phyloP scores from a whole-genome alignment of 2,888 invertebrate species.

The Meteorus colon region DNA sequence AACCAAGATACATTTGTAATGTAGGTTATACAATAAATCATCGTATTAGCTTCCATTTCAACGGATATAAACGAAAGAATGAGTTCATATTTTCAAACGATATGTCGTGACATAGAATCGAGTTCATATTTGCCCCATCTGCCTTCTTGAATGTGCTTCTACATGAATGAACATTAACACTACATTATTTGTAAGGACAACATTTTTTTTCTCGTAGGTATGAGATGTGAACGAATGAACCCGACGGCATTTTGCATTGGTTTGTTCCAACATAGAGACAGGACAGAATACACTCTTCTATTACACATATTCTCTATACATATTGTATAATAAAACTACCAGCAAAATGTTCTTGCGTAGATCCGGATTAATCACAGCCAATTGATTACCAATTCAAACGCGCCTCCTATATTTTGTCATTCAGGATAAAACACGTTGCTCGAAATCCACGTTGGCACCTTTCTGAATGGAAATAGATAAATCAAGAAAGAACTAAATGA shows the following conservation, averaged over 20 bases:
- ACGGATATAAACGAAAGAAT: constrained; percentile 58
- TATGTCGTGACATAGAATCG: constrained; percentile 58
- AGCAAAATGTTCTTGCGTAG: constrained; percentile 51
- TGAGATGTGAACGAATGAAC: constrained; percentile 41
- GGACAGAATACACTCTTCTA: neutral
- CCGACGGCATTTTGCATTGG: constrained; percentile 41
- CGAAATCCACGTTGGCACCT: constrained; percentile 10
- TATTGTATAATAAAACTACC: constrained; percentile 32
- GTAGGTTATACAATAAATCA: constrained; percentile 28
- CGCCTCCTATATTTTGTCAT: constrained; percentile 69
- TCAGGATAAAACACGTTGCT: constrained; percentile 50
- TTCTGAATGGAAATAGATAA: constrained; percentile 5
- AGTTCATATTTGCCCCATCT: constrained; percentile 72
- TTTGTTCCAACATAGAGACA: constrained; percentile 18
- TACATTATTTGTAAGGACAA: constrained; percentile 50
- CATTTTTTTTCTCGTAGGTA: constrained; percentile 29
- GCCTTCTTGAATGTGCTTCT: constrained; percentile 66
- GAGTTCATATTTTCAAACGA: constrained; percentile 61
- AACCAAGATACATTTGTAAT: neutral
- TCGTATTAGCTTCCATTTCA: constrained; percentile 30
- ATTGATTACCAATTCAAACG: constrained; percentile 71
- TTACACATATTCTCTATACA: constrained; percentile 3
- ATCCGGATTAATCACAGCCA: constrained; percentile 71
- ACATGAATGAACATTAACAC: constrained; percentile 63
- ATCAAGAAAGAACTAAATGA: constrained; percentile 22